phyloP scores from a whole-genome alignment of 2,797 vertebrate species.

The Melopsittacus undulatus region DNA sequence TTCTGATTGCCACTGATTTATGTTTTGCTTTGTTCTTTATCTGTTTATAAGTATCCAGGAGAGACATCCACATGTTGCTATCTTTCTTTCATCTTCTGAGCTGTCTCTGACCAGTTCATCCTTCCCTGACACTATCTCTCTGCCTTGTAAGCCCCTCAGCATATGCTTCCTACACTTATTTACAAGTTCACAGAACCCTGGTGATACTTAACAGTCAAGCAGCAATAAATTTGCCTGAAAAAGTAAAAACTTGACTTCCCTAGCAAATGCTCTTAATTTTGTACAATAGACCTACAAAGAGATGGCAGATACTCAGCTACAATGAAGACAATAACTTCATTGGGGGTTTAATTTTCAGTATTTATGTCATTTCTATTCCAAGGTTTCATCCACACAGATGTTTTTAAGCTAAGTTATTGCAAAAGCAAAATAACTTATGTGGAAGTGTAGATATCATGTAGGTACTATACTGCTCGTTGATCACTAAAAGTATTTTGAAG shows the following conservation, averaged over 20 bases:
- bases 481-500: not conserved
- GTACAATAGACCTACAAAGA: not conserved
- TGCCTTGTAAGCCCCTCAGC: not conserved
- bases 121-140: not conserved
- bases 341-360: not conserved
- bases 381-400: not conserved
- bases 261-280: not conserved
- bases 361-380: not conserved
- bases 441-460: not conserved
- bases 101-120: constrained; percentile 24
- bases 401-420: not conserved
- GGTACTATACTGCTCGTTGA: not conserved
- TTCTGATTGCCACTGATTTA: not conserved
- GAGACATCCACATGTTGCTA: not conserved
- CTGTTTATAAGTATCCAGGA: constrained; percentile 7
- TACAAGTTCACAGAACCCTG: not conserved
- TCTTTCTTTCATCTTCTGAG: constrained; percentile 52
- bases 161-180: not conserved
- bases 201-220: not conserved
- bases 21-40: constrained; percentile 60
- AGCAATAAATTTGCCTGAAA: not conserved
- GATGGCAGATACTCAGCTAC: not conserved
- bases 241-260: not conserved
- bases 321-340: not conserved
- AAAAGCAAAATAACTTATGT: not conserved